phyloP scores from a whole-genome alignment of 2,113 vertebrate genomes.

The Larimichthys crocea region DNA sequence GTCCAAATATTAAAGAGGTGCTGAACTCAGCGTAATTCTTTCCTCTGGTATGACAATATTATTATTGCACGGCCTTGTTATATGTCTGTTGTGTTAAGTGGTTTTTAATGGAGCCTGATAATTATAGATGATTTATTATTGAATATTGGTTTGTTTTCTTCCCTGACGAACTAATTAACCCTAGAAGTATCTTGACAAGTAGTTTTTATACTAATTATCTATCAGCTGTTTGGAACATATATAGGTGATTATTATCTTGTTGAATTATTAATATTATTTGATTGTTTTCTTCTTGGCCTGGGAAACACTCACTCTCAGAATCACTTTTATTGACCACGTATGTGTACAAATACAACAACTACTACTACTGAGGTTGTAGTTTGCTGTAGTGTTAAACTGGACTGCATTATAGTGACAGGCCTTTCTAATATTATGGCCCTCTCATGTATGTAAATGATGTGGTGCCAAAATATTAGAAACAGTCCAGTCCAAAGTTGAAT shows the following conservation, averaged over 20 bases:
- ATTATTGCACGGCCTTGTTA: neutral
- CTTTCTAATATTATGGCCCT: no score
- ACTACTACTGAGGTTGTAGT: no score
- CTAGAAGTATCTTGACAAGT: neutral
- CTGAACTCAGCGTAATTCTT: slow-evolving; percentile 3
- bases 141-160: neutral
- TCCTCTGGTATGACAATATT: neutral
- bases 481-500: no score
- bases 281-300: neutral
- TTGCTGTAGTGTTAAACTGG: no score
- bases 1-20: neutral
- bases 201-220: neutral
- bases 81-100: slow-evolving; percentile 19
- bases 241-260: neutral
- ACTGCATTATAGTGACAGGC: no score
- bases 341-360: no score
- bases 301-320: neutral
- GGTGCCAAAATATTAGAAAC: no score
- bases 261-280: neutral
- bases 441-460: no score
- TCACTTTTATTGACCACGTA: no score
- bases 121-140: slow-evolving; percentile 8
- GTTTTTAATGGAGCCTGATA: slow-evolving; percentile 22
- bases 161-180: neutral
- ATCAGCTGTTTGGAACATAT: no score